phyloP scores from a whole-genome alignment of 2,113 vertebrate genomes.

The Zapornia atra region DNA sequence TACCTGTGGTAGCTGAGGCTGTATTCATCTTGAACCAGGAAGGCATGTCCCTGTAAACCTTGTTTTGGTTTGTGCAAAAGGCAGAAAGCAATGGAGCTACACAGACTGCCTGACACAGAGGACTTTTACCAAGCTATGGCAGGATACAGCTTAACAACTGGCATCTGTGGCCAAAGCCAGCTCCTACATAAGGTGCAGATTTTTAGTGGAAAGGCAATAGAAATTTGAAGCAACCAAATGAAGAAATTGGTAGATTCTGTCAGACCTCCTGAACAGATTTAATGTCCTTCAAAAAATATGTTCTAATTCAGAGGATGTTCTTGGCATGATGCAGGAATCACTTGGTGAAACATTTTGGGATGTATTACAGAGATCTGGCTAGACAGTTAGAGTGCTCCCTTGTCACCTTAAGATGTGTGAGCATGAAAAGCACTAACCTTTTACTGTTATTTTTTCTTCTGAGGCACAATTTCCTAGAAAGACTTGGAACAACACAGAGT shows the following conservation, averaged over 20 bases:
- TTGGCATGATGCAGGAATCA: neutral
- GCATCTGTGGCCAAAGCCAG: neutral
- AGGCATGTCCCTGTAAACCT: neutral
- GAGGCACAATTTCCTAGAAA: constrained; percentile 33
- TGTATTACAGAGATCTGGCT: neutral
- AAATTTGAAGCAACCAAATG: neutral
- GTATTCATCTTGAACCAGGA: neutral
- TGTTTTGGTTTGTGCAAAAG: neutral
- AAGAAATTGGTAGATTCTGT: neutral
- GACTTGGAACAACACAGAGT: constrained; percentile 27
- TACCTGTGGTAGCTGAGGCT: neutral
- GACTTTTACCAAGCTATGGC: neutral
- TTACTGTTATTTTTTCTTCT: neutral
- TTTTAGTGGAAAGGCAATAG: neutral
- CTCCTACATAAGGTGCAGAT: neutral
- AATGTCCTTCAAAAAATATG: neutral
- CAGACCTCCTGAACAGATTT: neutral
- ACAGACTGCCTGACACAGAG: neutral
- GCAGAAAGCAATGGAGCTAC: neutral
- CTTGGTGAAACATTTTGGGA: neutral
- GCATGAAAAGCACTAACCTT: neutral
- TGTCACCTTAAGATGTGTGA: neutral
- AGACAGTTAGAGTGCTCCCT: neutral
- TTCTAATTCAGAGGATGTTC: neutral
- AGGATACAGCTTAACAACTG: neutral